phyloP scores from a whole-genome alignment of 2,888 invertebrate genomes.

The Drosophila tanythrix region DNA sequence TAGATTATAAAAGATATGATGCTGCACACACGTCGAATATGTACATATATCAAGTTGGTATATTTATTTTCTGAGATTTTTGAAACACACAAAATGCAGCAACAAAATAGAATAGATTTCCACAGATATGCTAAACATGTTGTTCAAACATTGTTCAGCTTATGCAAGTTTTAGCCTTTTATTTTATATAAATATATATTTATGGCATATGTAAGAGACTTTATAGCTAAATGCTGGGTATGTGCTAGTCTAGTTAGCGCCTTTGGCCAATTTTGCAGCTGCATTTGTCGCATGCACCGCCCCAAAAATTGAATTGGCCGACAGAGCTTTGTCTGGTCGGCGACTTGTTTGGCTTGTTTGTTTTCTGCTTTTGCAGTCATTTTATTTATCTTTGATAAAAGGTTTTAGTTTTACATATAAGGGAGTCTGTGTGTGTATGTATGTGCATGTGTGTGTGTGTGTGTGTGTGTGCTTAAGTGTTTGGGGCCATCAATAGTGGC shows the following conservation, averaged over 20 bases:
- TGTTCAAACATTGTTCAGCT: background rate
- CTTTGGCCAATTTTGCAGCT: conserved; percentile 12
- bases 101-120: background rate
- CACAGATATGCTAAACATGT: background rate
- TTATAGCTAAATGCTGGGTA: conserved; percentile 5
- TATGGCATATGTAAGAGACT: too few species aligned
- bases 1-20: background rate
- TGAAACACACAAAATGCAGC: background rate
- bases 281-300: conserved; percentile 69
- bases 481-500: conserved; percentile 63
- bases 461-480: conserved; percentile 14
- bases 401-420: conserved; percentile 68
- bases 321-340: conserved; percentile 38
- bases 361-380: conserved; percentile 51
- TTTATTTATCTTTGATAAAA: conserved; percentile 80
- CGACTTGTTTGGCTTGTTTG: conserved; percentile 30
- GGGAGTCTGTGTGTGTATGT: conserved; percentile 5
- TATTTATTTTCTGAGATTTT: background rate
- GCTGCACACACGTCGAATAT: conserved; percentile 8
- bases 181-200: background rate
- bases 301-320: conserved; percentile 29
- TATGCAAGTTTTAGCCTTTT: background rate
- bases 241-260: background rate
- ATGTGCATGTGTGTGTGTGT: conserved; percentile 13
- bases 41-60: background rate